Percentiles rank a stretch among this genome's conserved stretches.
phyloP scores from a whole-genome alignment of 2,113 vertebrate genomes.

The Sarotherodon lohbergeri region DNA sequence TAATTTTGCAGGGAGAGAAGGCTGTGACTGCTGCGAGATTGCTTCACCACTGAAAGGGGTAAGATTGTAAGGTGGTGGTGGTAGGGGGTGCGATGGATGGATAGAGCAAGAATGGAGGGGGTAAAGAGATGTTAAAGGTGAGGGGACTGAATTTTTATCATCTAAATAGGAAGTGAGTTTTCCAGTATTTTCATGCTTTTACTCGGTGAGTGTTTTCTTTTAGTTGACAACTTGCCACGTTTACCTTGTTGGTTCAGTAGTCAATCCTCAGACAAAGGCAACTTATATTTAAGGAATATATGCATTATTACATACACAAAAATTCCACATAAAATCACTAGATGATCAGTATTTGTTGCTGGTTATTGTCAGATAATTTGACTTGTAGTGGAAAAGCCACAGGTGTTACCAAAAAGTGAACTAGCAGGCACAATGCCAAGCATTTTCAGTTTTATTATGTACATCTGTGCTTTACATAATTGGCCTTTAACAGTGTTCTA shows the following conservation, averaged over 20 bases:
- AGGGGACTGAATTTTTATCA: slow-evolving; percentile 93
- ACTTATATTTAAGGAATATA: neutral
- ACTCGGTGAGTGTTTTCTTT: neutral
- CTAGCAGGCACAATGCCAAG: neutral
- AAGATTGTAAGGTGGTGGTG: neutral
- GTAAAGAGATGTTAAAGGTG: slow-evolving; percentile 65
- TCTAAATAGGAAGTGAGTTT: slow-evolving; percentile 85
- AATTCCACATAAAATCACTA: neutral
- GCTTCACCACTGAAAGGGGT: slow-evolving; percentile 80
- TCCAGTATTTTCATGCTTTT: neutral
- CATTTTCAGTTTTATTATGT: neutral
- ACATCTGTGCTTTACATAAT: neutral
- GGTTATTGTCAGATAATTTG: neutral
- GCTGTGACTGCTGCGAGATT: slow-evolving; percentile 96
- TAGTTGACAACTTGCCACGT: neutral
- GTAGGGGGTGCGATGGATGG: slow-evolving; percentile 42
- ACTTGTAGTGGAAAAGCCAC: neutral
- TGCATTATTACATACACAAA: neutral
- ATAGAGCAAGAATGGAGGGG: slow-evolving; percentile 66
- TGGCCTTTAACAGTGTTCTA: neutral
- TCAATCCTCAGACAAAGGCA: neutral
- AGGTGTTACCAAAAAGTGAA: neutral
- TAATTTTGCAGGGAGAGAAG: slow-evolving; percentile 98
- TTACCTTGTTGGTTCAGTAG: neutral
- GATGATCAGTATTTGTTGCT: neutral